A percentile compares a stretch with the other conserved stretches of the same genome.
phyloP scores from a whole-genome alignment of 2,888 invertebrate genomes.

The Molorchus minor region DNA sequence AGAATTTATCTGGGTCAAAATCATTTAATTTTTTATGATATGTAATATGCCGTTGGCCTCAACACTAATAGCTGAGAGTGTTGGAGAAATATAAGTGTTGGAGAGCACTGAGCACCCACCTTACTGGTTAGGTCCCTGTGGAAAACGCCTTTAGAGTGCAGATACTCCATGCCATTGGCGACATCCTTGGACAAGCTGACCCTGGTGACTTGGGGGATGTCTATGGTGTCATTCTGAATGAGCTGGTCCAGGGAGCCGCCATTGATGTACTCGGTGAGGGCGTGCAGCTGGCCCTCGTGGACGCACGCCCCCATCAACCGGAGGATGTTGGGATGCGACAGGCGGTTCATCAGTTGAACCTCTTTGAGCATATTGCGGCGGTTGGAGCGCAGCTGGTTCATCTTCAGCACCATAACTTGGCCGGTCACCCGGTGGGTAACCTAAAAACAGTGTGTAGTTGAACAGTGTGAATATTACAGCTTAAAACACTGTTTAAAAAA shows the following conservation, averaged over 20 bases:
- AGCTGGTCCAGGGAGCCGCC: constrained; percentile 94
- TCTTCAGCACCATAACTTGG: constrained; percentile 96
- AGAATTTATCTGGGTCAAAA: too few relatives aligned
- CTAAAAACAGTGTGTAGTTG: too few relatives aligned
- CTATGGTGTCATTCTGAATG: constrained; percentile 77
- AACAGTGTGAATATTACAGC: too few relatives aligned
- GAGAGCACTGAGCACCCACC: constrained; percentile 64
- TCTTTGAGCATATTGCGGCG: constrained; percentile 96
- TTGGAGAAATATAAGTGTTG: too few relatives aligned
- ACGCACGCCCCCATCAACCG: constrained; percentile 97
- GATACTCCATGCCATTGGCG: constrained; percentile 90
- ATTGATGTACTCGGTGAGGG: constrained; percentile 94
- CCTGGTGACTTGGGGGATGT: constrained; percentile 80
- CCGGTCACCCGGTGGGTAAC: constrained; percentile 93
- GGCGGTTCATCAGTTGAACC: constrained; percentile 95
- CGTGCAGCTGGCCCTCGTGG: constrained; percentile 94
- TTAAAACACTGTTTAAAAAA: too few relatives aligned
- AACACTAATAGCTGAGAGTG: too few relatives aligned
- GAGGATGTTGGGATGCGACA: constrained; percentile 94
- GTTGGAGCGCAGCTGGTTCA: constrained; percentile 93
- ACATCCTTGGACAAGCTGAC: constrained; percentile 89
- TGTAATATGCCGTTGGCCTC: too few relatives aligned
- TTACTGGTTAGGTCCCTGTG: constrained; percentile 96
- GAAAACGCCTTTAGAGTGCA: constrained; percentile 92
- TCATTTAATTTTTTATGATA: too few relatives aligned